Base-by-base conservation (phyloP, 1,140 invertebrate genomes). In the Drosophila tristis region DNA sequence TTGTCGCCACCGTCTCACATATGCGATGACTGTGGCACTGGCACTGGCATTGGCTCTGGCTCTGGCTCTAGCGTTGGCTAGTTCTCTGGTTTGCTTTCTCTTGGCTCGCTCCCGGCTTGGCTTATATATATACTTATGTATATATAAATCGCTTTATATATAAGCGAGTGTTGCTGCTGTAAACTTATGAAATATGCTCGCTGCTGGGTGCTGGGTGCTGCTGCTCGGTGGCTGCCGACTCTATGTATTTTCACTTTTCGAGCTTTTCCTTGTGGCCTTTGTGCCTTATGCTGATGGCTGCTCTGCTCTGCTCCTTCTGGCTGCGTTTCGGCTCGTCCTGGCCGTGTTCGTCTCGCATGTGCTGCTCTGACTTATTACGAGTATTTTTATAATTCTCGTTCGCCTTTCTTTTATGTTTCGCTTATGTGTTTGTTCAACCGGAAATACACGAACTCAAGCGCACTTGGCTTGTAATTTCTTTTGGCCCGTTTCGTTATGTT, bases 341-440 rank as follows among this genome's bases (percentile, higher is more conserved):
- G 60, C 60, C 31, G 35, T 39, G 35, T 29, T 44, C 51, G 39
- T 50, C 31, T 74, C 31, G 54, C 31, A 55, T 68, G 59, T 71
- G 66, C 66, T 81, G 31, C 72, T 72, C 35, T 13, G 35, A 39
- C 58, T 78, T 71, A 65, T 82, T 79, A 50, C 42, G 20, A 58
- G 65, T 74, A 72, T 85, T 73, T 78, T 61, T 78, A 68, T 74
- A 62, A 39, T 39, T 39, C 5, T 39, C 35, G 35, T 39, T 39
- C 63, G 84, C 79, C 80, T 82, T 82, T 87, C 82, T 76, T 78
- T 89, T 89, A 73, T 87, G 71, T 87, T 89, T 87, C 74, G 84
- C 72, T 90, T 91, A 91, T 91, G 79, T 91, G 78, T 91, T 91
- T 86, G 85, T 91, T 91, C 89, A 91, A 91, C 90, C 89, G 85